Conservation (phyloP, 2,888 invertebrate genomes). For the Ectemnius lituratus region DNA sequence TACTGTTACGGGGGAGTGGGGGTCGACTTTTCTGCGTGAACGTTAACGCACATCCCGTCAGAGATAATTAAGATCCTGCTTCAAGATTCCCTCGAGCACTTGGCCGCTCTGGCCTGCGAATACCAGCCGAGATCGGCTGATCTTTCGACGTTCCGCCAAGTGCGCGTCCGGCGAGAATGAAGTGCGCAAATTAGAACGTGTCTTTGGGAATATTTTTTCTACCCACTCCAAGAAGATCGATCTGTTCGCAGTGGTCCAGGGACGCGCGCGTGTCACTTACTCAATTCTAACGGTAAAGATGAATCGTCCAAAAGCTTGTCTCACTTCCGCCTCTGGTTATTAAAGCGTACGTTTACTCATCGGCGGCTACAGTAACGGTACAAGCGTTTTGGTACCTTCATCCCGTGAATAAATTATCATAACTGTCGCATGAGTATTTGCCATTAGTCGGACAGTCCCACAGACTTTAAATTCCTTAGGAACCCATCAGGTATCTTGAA, state of each 20-base stretch:
- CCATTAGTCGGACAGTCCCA: neutral
- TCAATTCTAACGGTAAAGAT: constrained; percentile 67
- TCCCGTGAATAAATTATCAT: constrained; percentile 70
- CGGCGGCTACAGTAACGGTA: constrained; percentile 70
- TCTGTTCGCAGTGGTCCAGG: constrained; percentile 45
- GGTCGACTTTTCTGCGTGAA: too few species aligned
- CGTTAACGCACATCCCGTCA: too few species aligned
- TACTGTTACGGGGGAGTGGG: constrained; percentile 33
- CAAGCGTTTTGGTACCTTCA: constrained; percentile 65
- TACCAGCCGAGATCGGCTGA: too few species aligned
- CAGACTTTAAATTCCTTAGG: constrained; percentile 26
- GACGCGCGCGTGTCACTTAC: constrained; percentile 31
- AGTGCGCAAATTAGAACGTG: too few species aligned
- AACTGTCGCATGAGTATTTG: constrained; percentile 44
- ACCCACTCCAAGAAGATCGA: constrained; percentile 13
- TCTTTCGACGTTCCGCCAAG: too few species aligned
- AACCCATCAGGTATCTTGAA: too few species aligned
- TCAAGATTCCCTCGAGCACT: too few species aligned
- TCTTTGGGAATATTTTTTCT: constrained; percentile 13
- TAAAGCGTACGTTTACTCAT: constrained; percentile 61
- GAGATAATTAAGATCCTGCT: too few species aligned
- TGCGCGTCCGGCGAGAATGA: too few species aligned
- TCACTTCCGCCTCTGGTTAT: constrained; percentile 28
- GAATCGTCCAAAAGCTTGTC: constrained; percentile 66
- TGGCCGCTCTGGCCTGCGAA: too few species aligned